Evolutionary conservation across 2,113 vertebrate genomes (phyloP).

Genomic region (Copsychus sechellarum): DNA sequence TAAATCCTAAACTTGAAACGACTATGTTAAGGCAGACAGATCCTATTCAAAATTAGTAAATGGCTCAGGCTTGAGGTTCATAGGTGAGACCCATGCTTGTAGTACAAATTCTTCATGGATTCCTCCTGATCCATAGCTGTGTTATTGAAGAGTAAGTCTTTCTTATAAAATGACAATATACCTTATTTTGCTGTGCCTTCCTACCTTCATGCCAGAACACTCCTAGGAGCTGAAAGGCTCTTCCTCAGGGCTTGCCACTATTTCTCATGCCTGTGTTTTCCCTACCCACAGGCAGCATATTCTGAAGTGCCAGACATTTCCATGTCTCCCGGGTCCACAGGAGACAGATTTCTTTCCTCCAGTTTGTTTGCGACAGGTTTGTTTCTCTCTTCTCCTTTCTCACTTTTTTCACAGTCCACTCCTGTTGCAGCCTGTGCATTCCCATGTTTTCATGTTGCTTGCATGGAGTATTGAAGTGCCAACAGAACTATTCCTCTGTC

Average conservation of each 20-base stretch:
- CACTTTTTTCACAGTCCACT: not conserved
- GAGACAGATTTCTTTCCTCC: not conserved
- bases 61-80: not conserved
- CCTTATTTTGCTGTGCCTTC: not conserved
- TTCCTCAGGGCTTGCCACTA: not conserved
- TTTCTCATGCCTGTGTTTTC: not conserved
- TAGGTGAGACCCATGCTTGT: rapidly evolving
- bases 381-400: not conserved
- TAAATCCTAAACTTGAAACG: not conserved
- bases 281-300: not conserved
- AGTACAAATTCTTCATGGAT: not conserved
- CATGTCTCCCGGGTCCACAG: not conserved
- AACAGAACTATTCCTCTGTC: not conserved
- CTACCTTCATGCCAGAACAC: not conserved
- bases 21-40: not conserved
- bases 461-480: rapidly evolving
- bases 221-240: not conserved
- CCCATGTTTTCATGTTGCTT: not conserved
- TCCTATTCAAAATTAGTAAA: not conserved
- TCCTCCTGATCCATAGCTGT: not conserved
- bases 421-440: not conserved
- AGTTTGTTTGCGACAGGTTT: not conserved
- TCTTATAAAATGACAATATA: not conserved
- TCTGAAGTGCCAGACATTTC: not conserved
- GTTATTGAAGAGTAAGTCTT: not conserved